Conservation (phyloP, 2,113 vertebrate species). For the Motacilla tschutschensis region DNA sequence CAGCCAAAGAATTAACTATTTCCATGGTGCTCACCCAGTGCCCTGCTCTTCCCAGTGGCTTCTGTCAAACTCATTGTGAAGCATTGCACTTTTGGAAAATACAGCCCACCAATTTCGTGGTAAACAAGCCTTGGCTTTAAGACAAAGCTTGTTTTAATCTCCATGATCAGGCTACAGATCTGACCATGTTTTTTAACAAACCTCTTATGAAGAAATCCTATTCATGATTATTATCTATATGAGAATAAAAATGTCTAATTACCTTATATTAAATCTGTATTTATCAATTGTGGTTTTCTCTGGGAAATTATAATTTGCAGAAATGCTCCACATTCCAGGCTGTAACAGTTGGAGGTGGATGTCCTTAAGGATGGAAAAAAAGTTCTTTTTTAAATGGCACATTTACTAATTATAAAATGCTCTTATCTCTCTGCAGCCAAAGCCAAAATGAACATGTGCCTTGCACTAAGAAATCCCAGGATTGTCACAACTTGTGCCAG, state of each 20-base stretch:
- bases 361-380: slow-evolving; percentile 80
- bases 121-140: slow-evolving; percentile 69
- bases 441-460: slow-evolving; percentile 98
- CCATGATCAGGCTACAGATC: slow-evolving; percentile 65
- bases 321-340: slow-evolving; percentile 76
- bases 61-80: slow-evolving; percentile 64
- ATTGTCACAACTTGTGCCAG: slow-evolving; percentile 99
- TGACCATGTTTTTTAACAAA: slow-evolving; percentile 71
- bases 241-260: slow-evolving; percentile 78
- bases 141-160: slow-evolving; percentile 68
- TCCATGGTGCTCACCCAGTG: slow-evolving; percentile 1
- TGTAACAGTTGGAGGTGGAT: slow-evolving; percentile 84
- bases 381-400: slow-evolving; percentile 88
- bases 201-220: slow-evolving; percentile 73
- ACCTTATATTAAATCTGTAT: slow-evolving; percentile 78
- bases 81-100: slow-evolving; percentile 61
- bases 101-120: slow-evolving; percentile 64
- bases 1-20: slow-evolving; percentile 63
- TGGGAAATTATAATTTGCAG: slow-evolving; percentile 78
- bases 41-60: slow-evolving; percentile 46
- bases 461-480: slow-evolving; percentile 99
- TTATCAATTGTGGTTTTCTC: slow-evolving; percentile 81
- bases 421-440: slow-evolving; percentile 87
- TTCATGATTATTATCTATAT: slow-evolving; percentile 75
- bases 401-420: slow-evolving; percentile 88